Evolutionary conservation across 2,113 vertebrate genomes (phyloP).

Genomic region (Dasyornis broadbenti): DNA sequence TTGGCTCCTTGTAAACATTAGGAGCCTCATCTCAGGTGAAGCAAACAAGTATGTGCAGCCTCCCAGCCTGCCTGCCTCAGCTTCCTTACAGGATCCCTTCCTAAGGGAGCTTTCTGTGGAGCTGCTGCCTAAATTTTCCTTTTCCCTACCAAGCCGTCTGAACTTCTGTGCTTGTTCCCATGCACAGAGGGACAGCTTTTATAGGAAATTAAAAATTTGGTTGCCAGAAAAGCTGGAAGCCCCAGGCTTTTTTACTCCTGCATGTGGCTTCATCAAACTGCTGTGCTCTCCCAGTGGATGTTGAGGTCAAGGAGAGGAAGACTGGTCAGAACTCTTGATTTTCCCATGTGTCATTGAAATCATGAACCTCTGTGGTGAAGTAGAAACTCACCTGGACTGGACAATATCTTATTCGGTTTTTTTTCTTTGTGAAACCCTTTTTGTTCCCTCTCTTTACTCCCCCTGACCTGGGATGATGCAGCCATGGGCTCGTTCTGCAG

Average conservation of each 20-base stretch:
- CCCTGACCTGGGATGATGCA: background rate
- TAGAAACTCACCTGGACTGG: background rate
- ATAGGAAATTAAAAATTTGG: background rate
- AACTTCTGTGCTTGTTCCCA: background rate
- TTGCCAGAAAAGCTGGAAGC: background rate
- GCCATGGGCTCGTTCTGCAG: background rate
- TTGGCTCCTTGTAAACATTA: background rate
- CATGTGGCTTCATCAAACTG: background rate
- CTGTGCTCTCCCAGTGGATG: accelerated
- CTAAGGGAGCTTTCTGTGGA: background rate
- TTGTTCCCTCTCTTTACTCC: background rate
- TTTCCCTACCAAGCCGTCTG: background rate
- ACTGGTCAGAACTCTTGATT: background rate
- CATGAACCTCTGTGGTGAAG: background rate
- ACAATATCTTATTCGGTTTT: background rate
- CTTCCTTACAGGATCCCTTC: background rate
- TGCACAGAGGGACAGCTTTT: background rate
- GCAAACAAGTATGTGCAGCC: background rate
- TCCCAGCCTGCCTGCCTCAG: background rate
- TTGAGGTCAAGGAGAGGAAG: background rate
- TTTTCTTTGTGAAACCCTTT: background rate
- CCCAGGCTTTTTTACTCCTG: background rate
- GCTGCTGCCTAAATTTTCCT: background rate
- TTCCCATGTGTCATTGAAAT: background rate
- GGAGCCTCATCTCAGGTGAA: background rate